Evolutionary conservation across 1,140 invertebrate species (phyloP).

Genomic region (Diabrotica virgifera): DNA sequence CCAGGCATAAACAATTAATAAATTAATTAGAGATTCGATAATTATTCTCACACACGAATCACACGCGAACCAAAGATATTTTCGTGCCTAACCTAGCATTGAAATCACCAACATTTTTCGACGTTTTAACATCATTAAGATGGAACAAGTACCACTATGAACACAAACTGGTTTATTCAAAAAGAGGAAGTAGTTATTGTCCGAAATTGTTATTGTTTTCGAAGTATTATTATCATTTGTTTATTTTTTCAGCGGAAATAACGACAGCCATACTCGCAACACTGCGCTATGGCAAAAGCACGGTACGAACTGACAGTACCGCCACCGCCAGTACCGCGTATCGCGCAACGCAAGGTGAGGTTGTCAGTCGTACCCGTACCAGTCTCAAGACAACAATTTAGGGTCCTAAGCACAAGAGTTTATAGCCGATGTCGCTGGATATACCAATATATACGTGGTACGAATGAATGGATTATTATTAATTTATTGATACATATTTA

Average conservation of each 20-base stretch:
- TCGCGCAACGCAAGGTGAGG: slow-evolving; percentile 22
- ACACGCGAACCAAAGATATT: neutral
- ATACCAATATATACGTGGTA: no score
- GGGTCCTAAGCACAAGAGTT: no score
- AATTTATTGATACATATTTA: no score
- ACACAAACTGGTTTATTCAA: neutral
- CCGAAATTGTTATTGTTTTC: neutral
- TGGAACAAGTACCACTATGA: neutral
- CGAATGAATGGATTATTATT: no score
- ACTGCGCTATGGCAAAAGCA: slow-evolving; percentile 18
- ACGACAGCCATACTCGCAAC: slow-evolving; percentile 19
- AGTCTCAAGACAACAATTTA: no score
- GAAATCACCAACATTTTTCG: slow-evolving; percentile 4
- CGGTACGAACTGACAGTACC: slow-evolving; percentile 20
- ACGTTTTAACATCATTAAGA: neutral
- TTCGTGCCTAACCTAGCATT: neutral
- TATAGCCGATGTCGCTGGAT: no score
- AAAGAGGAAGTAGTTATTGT: neutral
- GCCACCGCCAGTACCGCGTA: no score
- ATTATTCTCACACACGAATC: neutral
- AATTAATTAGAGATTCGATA: neutral
- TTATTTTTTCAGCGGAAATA: slow-evolving; percentile 5
- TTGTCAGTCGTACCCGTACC: neutral
- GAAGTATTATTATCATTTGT: neutral
- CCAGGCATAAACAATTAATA: neutral